Evolutionary conservation across 2,888 invertebrate genomes (phyloP), one percentile per base, ranked within the genome.

Genomic region (Netelia inedita): DNA sequence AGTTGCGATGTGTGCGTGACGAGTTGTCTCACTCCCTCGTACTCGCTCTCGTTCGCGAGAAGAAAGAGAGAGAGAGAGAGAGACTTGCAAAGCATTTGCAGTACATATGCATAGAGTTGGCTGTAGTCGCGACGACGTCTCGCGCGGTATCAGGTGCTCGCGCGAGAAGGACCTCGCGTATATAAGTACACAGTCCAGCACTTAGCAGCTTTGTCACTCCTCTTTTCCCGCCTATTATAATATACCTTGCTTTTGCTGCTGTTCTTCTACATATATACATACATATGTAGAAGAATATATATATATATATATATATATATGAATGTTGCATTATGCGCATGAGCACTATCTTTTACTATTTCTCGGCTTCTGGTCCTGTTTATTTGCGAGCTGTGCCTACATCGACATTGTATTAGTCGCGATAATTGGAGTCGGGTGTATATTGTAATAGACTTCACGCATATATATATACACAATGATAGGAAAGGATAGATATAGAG

Each of bases 171-270:
- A 84, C 74, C 76, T 83, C 79, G 83, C 41, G 75, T 65, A 57
- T 5, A 28, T 50, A 23, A 66, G 87, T 88, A 91, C 91, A 90
- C 86, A 89, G 88, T 87, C 89, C 87, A 87, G 89, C 91, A 91
- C 91, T 91, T 91, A 90, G 88, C 87, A 82, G 83, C 86, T 73
- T 86, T 85, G 87, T 87, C 87, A 86, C 85, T 83, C 85, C 78
- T 83, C 72, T 72, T 73, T 69, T 69, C 63, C 81, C 73, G 74
- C 73, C 85, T 85, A 78, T 82, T 85, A 82, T 57, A 82, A 68
- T 74, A 35, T 41, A 78, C 71, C 59, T 43, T 43, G 43, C 28
- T 59, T 50, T 8, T 21, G 21, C 3, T 55, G 8, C 19, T 16
- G 10, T 43, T 46, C 19, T 68, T n/a, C 50, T 50, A 19, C 41